phyloP scores from a whole-genome alignment of 2,113 vertebrate genomes.

The Semicossyphus pulcher region DNA sequence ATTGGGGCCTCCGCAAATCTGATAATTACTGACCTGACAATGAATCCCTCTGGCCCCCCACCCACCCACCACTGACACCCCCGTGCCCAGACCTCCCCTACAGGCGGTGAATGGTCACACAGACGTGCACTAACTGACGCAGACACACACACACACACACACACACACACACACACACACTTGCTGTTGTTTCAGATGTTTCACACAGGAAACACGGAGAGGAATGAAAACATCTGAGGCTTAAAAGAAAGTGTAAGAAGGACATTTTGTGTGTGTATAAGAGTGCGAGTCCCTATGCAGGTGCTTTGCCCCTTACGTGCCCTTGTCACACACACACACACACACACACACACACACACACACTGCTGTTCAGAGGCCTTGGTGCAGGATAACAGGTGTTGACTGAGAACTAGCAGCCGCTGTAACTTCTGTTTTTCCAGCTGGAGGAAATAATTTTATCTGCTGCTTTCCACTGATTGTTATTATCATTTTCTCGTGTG shows the following conservation, averaged over 20 bases:
- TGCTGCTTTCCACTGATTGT: constrained; percentile 1
- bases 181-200: constrained; percentile 14
- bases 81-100: constrained; percentile 32
- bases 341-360: constrained; percentile 20
- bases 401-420: constrained; percentile 49
- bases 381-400: constrained; percentile 42
- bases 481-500: neutral
- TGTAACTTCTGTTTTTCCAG: constrained; percentile 33
- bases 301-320: constrained; percentile 41
- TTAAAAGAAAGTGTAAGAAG: constrained; percentile 7
- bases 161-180: constrained; percentile 15
- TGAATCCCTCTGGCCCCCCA: constrained; percentile 33
- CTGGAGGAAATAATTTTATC: constrained; percentile 33
- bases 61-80: neutral
- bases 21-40: constrained; percentile 77
- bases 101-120: neutral
- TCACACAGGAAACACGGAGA: constrained; percentile 33
- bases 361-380: constrained; percentile 16
- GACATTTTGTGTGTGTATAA: neutral
- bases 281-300: constrained; percentile 31
- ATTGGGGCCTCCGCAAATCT: constrained; percentile 68
- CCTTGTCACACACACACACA: constrained; percentile 10
- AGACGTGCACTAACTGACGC: no score
- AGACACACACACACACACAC: constrained; percentile 37
- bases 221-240: constrained; percentile 35